Evolutionary conservation across 1,140 invertebrate species (phyloP).

Genomic region (Drosophila kanapiae): DNA sequence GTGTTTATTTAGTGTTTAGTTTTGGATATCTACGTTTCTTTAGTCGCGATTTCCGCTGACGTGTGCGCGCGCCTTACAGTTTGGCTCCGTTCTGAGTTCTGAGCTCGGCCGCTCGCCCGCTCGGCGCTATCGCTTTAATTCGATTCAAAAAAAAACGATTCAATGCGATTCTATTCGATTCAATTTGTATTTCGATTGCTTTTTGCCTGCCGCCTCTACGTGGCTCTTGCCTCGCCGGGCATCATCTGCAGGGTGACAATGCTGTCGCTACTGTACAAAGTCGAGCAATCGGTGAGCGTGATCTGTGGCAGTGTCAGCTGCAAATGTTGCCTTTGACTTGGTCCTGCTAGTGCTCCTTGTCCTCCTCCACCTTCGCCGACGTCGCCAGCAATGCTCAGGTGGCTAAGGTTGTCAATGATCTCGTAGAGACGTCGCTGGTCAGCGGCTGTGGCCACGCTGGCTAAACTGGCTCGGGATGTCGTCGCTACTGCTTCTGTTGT

Average conservation of each 20-base stretch:
- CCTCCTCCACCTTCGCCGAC: not conserved
- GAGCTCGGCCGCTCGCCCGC: not conserved
- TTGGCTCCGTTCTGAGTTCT: conserved; percentile 9
- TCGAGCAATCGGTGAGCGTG: conserved; percentile 67
- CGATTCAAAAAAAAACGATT: conserved; percentile 54
- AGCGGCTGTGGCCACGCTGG: conserved; percentile 1
- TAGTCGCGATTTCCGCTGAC: conserved; percentile 72
- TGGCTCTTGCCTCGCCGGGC: conserved; percentile 64
- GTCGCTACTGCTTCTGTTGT: conserved; percentile 11
- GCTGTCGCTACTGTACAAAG: conserved; percentile 45
- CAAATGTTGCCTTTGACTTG: conserved; percentile 1
- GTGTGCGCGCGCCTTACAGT: conserved; percentile 45
- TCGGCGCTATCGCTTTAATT: conserved; percentile 27
- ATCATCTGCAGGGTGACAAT: conserved; percentile 56
- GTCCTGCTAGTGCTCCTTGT: not conserved
- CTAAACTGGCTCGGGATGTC: conserved; percentile 1
- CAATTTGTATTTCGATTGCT: conserved; percentile 27
- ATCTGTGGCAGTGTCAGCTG: conserved; percentile 71
- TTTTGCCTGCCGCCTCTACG: not conserved
- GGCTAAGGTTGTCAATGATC: conserved; percentile 78
- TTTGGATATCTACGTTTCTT: conserved; percentile 8
- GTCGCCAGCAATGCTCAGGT: conserved; percentile 58
- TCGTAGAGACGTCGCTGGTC: conserved; percentile 70
- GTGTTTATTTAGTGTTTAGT: conserved; percentile 38
- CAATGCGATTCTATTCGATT: conserved; percentile 55